Base-by-base conservation (phyloP, 2,113 vertebrate species). In the Carlito syrichta region DNA sequence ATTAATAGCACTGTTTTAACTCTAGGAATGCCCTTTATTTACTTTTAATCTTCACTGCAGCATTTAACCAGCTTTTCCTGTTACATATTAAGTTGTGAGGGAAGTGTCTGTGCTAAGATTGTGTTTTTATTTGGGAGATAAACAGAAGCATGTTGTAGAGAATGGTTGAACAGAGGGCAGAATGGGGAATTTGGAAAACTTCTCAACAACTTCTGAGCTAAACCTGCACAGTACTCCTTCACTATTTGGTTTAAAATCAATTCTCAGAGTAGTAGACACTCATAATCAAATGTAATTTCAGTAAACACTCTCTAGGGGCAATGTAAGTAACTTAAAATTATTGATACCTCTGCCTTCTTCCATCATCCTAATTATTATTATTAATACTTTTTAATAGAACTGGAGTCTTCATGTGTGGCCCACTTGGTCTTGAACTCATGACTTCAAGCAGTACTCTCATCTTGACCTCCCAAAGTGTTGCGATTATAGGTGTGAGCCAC, bases 191-290 rank as follows among this genome's bases (percentile, higher is more conserved):
- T 58, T 89, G 81, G 87, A 91, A 94, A 94, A 76, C 17, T 83
- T 94, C n/a, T n/a, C 48, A 90, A 54, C 43, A 48, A 84, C 16
- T 83, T 95, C 45, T 68, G 82, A 88, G 43, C 45, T 27, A 81
- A 35, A 79, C 69, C 12, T 87, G n/a, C 25, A 20, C 2, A 60
- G 19, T 87, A 50, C 89, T 27, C 16, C 58, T 71, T 96, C 50
- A 88, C 23, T 93, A 32, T 90, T 90, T 91, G 45, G 38, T 81
- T 95, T 94, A 89, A 94, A 96, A 84, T 96, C 84, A 77, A 48
- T 91, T 89, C 56, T 95, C 22, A 86, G 71, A 77, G 48, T 66
- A 96, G 60, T 62, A 38, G 56, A 22, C 12, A 88, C 43, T 96
- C 52, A 52, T 45, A 83, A 78, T 69, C 76, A 96, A 76, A 74